Conservation (phyloP, 2,797 vertebrate genomes). For the Microhierax caerulescens region DNA sequence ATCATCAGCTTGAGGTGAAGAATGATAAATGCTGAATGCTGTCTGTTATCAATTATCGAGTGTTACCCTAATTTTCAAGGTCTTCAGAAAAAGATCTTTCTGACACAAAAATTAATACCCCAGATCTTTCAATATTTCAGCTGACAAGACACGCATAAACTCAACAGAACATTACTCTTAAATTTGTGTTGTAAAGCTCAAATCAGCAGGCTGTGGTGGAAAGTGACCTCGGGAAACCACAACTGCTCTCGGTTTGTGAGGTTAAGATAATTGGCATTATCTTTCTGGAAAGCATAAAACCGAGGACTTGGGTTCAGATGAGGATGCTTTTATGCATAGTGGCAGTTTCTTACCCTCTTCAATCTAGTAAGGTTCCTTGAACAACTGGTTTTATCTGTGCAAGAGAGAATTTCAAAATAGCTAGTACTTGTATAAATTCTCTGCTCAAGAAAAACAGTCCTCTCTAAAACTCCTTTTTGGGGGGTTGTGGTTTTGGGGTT, state of each 20-base stretch:
- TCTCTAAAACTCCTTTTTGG: background rate
- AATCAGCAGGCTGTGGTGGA: too few relatives aligned
- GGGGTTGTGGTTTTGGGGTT: background rate
- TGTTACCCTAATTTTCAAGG: background rate
- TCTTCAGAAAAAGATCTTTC: background rate
- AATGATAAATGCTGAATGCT: background rate
- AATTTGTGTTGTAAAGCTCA: too few relatives aligned
- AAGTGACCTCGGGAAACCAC: too few relatives aligned
- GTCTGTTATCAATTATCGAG: background rate
- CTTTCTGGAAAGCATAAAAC: background rate
- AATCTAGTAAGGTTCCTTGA: background rate
- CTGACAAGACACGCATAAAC: background rate
- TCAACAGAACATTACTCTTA: background rate
- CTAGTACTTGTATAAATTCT: background rate
- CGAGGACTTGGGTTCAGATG: background rate
- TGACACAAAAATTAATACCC: background rate
- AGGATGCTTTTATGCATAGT: background rate
- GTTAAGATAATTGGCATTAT: background rate
- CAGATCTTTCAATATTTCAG: background rate
- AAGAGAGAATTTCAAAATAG: background rate
- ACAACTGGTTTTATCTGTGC: background rate
- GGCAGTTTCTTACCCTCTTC: background rate
- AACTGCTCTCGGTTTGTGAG: too few relatives aligned
- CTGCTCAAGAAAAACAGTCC: background rate
- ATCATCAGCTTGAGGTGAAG: background rate